These are phyloP conservation scores for Sturnus vulgaris DNA, from an alignment of 2,113 vertebrate genomes.

Conservation along the genomic window DNA sequence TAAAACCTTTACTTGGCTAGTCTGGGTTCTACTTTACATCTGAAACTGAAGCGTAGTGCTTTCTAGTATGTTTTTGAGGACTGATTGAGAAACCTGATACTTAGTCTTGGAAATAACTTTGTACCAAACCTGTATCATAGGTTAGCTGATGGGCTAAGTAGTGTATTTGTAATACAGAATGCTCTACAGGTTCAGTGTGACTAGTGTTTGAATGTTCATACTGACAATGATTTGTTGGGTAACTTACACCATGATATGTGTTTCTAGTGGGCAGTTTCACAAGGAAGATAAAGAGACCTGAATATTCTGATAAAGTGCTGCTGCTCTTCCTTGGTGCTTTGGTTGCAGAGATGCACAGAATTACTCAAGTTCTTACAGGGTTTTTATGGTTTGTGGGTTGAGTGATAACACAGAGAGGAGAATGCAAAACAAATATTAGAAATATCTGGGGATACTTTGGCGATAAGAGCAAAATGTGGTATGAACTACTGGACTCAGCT, in stretches of 20 bases:
- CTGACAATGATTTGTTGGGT: rapidly evolving
- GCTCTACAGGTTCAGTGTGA: not conserved
- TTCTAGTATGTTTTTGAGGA: not conserved
- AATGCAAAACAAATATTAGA: not conserved
- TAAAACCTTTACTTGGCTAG: not conserved
- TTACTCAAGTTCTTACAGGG: not conserved
- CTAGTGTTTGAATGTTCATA: not conserved
- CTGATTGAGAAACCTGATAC: not conserved
- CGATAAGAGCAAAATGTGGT: not conserved
- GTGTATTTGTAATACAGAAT: not conserved
- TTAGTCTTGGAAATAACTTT: not conserved
- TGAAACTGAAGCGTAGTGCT: not conserved
- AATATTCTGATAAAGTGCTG: not conserved
- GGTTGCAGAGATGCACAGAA: not conserved
- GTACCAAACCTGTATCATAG: not conserved
- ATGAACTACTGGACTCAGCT: not conserved
- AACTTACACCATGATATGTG: not conserved
- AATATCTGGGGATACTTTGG: not conserved
- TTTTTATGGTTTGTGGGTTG: not conserved
- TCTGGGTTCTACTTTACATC: not conserved
- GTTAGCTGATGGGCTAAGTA: not conserved
- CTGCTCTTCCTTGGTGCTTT: not conserved
- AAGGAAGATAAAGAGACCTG: not conserved
- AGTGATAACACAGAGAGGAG: not conserved
- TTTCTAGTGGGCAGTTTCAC: not conserved